Conservation (phyloP, 2,888 invertebrate species). For the Pseudoips prasinana region DNA sequence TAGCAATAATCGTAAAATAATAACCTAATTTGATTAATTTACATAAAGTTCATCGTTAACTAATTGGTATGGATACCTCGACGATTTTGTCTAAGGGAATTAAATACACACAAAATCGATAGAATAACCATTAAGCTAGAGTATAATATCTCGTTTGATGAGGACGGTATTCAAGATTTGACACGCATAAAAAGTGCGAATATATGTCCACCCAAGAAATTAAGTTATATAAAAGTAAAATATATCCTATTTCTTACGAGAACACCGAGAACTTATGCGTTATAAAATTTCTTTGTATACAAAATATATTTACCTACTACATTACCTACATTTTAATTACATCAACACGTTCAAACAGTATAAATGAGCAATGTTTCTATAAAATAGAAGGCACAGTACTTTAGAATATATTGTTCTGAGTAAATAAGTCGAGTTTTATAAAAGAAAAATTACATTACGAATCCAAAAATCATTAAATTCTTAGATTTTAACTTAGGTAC, state of each 20-base stretch:
- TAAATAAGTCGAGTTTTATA: conserved; percentile 40
- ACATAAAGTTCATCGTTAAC: conserved; percentile 47
- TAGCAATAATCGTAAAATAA: conserved; percentile 44
- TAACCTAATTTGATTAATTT: conserved; percentile 56
- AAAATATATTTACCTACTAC: conserved; percentile 38
- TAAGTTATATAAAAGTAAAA: conserved; percentile 39
- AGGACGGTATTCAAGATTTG: conserved; percentile 52
- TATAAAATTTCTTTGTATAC: conserved; percentile 31
- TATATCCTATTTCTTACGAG: conserved; percentile 38
- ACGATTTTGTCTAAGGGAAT: conserved; percentile 52
- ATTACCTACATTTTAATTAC: conserved; percentile 32
- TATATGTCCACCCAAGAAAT: conserved; percentile 35
- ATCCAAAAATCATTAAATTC: conserved; percentile 32
- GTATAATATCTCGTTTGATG: conserved; percentile 28
- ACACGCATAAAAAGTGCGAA: conserved; percentile 31
- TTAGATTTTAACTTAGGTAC: conserved; percentile 44
- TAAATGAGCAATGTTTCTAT: conserved; percentile 57
- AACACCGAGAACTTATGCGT: conserved; percentile 30
- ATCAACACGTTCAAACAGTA: conserved; percentile 48
- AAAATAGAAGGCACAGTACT: conserved; percentile 49
- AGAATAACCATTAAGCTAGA: conserved; percentile 35
- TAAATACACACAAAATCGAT: conserved; percentile 35
- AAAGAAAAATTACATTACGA: conserved; percentile 31
- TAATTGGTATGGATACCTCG: conserved; percentile 47
- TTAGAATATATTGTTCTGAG: conserved; percentile 41